Percentiles rank a stretch among this genome's conserved stretches.
phyloP scores from a whole-genome alignment of 2,888 invertebrate species.

The Drosophila nr. medialis region DNA sequence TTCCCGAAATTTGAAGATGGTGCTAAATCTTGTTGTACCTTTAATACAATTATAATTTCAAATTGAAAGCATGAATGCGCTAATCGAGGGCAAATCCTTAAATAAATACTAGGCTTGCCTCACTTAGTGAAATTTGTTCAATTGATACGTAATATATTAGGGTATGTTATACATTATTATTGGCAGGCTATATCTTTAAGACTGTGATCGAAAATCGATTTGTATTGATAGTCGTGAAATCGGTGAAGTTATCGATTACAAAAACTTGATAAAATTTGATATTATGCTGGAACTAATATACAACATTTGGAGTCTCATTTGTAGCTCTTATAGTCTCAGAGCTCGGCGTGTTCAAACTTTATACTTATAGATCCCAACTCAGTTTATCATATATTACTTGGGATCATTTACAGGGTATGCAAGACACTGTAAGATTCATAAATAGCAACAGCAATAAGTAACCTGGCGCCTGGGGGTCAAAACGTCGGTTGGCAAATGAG shows the following conservation, averaged over 20 bases:
- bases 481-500: constrained; percentile 15
- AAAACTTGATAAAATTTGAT: neutral
- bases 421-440: constrained; percentile 25
- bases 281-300: neutral
- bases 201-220: neutral
- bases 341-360: too few relatives aligned
- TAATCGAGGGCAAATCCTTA: too few relatives aligned
- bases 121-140: too few relatives aligned
- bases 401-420: constrained; percentile 23
- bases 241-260: neutral
- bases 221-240: neutral
- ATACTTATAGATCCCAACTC: neutral
- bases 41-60: too few relatives aligned
- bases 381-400: neutral
- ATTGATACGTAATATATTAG: too few relatives aligned
- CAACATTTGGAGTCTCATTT: neutral
- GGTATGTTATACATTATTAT: too few relatives aligned
- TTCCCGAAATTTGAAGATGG: neutral
- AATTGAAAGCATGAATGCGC: too few relatives aligned
- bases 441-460: constrained; percentile 28
- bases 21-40: too few relatives aligned
- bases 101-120: too few relatives aligned
- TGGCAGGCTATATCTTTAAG: too few relatives aligned
- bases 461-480: constrained; percentile 16
- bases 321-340: neutral